phyloP scores from a whole-genome alignment of 2,113 vertebrate genomes.

The Carlito syrichta region DNA sequence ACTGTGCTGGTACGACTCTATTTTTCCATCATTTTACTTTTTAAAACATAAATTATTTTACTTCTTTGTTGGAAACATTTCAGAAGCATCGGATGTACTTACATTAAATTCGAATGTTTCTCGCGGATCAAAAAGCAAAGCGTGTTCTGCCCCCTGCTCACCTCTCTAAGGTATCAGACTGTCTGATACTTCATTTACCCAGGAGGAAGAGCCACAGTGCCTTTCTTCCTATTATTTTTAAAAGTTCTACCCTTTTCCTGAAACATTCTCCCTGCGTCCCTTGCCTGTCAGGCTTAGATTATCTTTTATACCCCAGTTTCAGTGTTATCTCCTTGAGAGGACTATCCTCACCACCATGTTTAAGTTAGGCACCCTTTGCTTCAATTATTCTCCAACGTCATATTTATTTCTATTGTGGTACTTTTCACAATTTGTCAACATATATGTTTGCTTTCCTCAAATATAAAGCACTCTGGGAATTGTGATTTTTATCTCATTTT shows the following conservation, averaged over 20 bases:
- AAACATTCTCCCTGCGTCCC: not conserved
- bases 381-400: not conserved
- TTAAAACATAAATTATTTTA: not conserved
- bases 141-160: not conserved
- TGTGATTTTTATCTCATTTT: not conserved
- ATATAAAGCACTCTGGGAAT: not conserved
- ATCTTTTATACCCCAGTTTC: not conserved
- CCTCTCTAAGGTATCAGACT: not conserved
- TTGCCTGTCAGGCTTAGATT: not conserved
- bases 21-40: not conserved
- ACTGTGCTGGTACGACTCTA: not conserved
- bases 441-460: not conserved
- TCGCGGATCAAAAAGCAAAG: not conserved
- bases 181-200: not conserved
- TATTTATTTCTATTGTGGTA: not conserved
- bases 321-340: not conserved
- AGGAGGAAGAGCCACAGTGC: rapidly evolving
- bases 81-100: not conserved
- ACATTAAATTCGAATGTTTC: not conserved
- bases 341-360: not conserved
- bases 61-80: not conserved
- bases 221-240: not conserved
- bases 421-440: not conserved
- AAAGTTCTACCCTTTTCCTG: not conserved
- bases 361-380: not conserved